Percentiles rank a stretch among this genome's conserved stretches.
Conservation (phyloP, 2,113 vertebrate genomes). For the Cisticola juncidis region DNA sequence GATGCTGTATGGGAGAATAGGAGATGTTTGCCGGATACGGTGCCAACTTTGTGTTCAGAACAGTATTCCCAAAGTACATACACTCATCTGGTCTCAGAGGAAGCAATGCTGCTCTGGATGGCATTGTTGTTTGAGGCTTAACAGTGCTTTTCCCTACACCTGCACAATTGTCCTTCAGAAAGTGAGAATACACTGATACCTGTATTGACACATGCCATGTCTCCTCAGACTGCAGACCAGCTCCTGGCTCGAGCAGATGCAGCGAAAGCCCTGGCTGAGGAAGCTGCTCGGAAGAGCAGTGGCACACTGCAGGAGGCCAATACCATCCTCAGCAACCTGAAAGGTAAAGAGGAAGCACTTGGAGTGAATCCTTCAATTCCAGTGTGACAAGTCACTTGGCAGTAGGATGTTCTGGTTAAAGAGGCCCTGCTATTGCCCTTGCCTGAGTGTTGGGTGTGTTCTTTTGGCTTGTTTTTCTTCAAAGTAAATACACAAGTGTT, state of each 20-base stretch:
- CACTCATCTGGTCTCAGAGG: neutral
- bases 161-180: neutral
- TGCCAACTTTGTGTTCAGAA: neutral
- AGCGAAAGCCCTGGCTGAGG: constrained; percentile 92
- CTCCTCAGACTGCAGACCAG: constrained; percentile 91
- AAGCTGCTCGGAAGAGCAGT: constrained; percentile 89
- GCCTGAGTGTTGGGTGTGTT: neutral
- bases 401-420: neutral
- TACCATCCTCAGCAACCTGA: constrained; percentile 87
- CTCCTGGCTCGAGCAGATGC: constrained; percentile 93
- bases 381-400: neutral
- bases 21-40: neutral
- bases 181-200: neutral
- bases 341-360: constrained; percentile 75
- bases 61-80: neutral
- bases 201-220: neutral
- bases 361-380: neutral
- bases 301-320: constrained; percentile 89
- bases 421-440: rapidly evolving
- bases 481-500: neutral
- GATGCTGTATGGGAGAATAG: neutral
- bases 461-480: neutral
- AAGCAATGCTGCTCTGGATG: neutral
- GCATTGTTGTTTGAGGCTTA: neutral
- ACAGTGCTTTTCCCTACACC: neutral